Evolutionary conservation across 53 echinoderm and acorn worm species (phyloP), one percentile per base, ranked within the genome.

Genomic region (Crossaster papposus): DNA sequence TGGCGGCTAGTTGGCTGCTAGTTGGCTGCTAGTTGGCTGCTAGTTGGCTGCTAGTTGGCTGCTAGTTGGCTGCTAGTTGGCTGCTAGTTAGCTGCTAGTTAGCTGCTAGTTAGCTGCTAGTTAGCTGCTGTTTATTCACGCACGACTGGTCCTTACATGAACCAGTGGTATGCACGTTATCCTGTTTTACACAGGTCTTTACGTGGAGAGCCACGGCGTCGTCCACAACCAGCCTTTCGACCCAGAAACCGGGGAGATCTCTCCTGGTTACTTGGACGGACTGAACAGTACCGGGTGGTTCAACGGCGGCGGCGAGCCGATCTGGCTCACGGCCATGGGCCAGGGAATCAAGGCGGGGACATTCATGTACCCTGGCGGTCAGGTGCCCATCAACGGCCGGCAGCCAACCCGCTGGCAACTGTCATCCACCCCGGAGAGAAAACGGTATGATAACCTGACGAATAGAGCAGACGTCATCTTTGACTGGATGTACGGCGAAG

Each of bases 161-260:
- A 64, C 29, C 51, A 65, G 33, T 24, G n/a, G 14, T 77, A 58
- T 18, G 2, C 12, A 58, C 15, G 17, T 14, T 15, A 58, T 58
- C 2, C 17, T 2, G 2, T 15, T 1, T 58, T 14, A 20, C 12
- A 18, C 74, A 96, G 97, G 97, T 82, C 71, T 97, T 34, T 94
- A 95, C 58, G 91, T 91, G 13, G 97, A 97, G 70, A 95, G 94
- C 32, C 97, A 97, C 88, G 97, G 97, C 8, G 97, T 95, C 4
- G 72, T 97, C 22, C 94, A 94, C 90, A 97, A 97, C 89, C 80
- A 92, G 30, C 90, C 86, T 34, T 95, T 92, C 78, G 83, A 92
- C 50, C 89, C 92, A 17, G 75, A 85, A 4, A 89, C 94, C 74
- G 89, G 89, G 53, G 90, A 94, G 22, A 86, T 74, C 34, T 86